Percentiles rank a stretch among this genome's conserved stretches.
These are phyloP conservation scores for Lichenostomus cassidix DNA, from an alignment of 2,113 vertebrate species.

Conservation along the genomic window DNA sequence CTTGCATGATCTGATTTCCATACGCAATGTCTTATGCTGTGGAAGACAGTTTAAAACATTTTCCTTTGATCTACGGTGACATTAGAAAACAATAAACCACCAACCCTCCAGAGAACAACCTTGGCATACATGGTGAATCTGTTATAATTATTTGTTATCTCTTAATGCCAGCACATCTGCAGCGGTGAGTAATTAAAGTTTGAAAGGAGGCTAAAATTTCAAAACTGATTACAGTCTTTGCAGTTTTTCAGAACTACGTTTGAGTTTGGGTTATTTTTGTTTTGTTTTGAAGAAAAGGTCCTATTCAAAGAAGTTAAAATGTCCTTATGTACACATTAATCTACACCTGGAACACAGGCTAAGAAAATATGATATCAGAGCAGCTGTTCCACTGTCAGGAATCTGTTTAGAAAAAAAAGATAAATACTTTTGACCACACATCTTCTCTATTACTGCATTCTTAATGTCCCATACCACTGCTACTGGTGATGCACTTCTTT, in stretches of 20 bases:
- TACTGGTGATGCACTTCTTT: not conserved
- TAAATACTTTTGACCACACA: fast-evolving
- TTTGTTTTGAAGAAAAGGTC: constrained; percentile 6
- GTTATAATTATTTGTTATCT: constrained; percentile 37
- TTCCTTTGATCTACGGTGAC: constrained; percentile 27
- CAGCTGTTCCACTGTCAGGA: not conserved
- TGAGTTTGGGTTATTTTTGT: not conserved
- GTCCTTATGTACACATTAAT: not conserved
- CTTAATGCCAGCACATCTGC: constrained; percentile 37
- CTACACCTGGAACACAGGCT: not conserved
- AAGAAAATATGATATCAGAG: not conserved
- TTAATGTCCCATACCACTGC: not conserved
- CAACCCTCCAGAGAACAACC: not conserved
- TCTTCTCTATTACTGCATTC: not conserved
- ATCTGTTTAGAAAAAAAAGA: not conserved
- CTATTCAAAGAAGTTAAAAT: not conserved
- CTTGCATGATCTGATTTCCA: not conserved
- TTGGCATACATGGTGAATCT: constrained; percentile 1
- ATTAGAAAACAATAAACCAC: not conserved
- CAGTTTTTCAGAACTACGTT: not conserved
- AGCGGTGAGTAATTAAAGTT: not conserved
- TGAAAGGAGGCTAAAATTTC: constrained; percentile 28
- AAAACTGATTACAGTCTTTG: not conserved
- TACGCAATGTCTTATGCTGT: not conserved
- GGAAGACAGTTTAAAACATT: not conserved